Percentiles rank a stretch among this genome's conserved stretches.
Evolutionary conservation across 92 coral and sea anemone species (phyloP).

Genomic region (Porites rus): DNA sequence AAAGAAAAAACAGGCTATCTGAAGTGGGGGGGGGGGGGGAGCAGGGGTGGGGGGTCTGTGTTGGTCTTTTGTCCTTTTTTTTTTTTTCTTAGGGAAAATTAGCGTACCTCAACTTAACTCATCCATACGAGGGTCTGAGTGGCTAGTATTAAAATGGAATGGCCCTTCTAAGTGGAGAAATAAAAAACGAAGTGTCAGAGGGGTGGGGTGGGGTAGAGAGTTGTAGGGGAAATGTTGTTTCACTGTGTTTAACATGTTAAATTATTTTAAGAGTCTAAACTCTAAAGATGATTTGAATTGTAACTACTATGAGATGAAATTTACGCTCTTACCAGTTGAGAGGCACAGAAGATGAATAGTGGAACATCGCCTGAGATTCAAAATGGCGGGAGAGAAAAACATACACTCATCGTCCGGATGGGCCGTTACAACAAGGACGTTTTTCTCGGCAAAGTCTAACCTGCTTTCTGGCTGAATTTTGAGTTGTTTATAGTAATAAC

Average conservation of each 20-base stretch:
- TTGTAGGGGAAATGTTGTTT: not conserved
- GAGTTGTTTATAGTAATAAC: constrained; percentile 26
- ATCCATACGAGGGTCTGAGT: too few relatives aligned
- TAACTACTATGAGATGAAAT: too few relatives aligned
- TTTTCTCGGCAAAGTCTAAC: constrained; percentile 52
- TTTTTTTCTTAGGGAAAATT: too few relatives aligned
- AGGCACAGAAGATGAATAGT: constrained; percentile 80
- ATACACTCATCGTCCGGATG: constrained; percentile 99
- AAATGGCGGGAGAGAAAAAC: constrained; percentile 94
- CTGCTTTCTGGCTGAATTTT: constrained; percentile 21
- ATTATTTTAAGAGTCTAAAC: too few relatives aligned
- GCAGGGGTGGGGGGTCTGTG: not conserved
- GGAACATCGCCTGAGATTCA: constrained; percentile 66
- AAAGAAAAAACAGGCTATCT: too few relatives aligned
- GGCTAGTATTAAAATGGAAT: too few relatives aligned
- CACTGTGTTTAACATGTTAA: too few relatives aligned
- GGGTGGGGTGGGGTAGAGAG: not conserved
- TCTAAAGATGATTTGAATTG: not conserved
- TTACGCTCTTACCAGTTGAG: constrained; percentile 67
- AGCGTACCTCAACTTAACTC: too few relatives aligned
- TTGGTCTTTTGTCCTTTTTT: too few relatives aligned
- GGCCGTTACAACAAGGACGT: constrained; percentile 85
- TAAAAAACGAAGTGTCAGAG: not conserved
- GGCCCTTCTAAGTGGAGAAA: not conserved
- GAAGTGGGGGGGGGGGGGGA: not conserved